phyloP scores from a whole-genome alignment of 2,797 vertebrate genomes.

The Platalea minor region DNA sequence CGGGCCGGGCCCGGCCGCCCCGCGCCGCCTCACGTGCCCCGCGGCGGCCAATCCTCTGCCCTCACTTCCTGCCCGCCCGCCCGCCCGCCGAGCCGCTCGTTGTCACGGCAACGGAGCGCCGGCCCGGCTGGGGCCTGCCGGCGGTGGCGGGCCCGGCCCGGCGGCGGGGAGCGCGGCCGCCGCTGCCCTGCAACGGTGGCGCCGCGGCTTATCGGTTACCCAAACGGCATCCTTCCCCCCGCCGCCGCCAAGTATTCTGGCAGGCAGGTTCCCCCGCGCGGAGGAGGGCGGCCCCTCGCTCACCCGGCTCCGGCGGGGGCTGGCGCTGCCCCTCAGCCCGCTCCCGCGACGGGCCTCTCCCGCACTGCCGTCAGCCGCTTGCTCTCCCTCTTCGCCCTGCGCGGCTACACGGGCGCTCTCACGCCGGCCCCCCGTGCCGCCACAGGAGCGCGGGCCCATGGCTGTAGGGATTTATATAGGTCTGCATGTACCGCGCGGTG shows the following conservation, averaged over 20 bases:
- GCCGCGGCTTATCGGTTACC: background rate
- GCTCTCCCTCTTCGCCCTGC: background rate
- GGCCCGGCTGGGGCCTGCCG: background rate
- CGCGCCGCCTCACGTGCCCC: background rate
- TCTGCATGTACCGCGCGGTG: no score
- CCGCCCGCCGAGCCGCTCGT: conserved; percentile 18
- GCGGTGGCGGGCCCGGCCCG: background rate
- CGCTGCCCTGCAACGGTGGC: background rate
- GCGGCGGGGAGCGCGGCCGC: no score
- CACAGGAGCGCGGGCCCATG: accelerated
- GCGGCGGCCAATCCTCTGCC: conserved; percentile 43
- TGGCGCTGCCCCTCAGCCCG: no score
- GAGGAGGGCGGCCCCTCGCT: background rate
- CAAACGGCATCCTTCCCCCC: accelerated
- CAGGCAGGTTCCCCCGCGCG: background rate
- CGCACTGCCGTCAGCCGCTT: background rate
- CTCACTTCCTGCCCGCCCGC: conserved; percentile 75
- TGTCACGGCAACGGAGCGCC: conserved; percentile 73
- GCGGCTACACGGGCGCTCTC: accelerated
- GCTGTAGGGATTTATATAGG: background rate
- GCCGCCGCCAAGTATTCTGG: background rate
- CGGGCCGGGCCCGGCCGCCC: background rate
- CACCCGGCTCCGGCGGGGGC: background rate
- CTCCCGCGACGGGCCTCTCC: background rate
- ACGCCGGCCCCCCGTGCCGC: accelerated